These are phyloP conservation scores for Odontesthes bonariensis DNA, from an alignment of 2,113 vertebrate genomes.

Conservation along the genomic window DNA sequence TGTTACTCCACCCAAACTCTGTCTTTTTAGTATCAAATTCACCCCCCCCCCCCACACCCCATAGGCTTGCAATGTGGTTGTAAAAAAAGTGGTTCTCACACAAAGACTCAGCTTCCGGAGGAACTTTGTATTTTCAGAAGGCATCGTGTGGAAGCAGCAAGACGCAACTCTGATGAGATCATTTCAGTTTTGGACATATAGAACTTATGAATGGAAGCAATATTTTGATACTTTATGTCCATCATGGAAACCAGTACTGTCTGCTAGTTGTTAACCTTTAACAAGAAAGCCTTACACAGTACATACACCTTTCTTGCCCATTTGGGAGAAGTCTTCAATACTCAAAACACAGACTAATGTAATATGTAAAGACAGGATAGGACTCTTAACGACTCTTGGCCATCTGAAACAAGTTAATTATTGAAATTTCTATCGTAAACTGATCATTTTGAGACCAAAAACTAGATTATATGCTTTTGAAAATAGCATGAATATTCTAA, in stretches of 20 bases:
- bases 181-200: background rate
- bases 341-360: background rate
- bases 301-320: background rate
- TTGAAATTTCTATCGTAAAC: conserved; percentile 8
- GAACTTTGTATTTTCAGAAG: conserved; percentile 22
- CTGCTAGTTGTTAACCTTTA: background rate
- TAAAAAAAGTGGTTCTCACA: conserved; percentile 32
- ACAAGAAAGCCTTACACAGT: background rate
- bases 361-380: background rate
- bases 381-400: too few species aligned
- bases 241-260: background rate
- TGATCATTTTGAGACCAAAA: too few species aligned
- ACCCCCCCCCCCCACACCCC: conserved; percentile 45
- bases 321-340: background rate
- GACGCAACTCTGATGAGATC: background rate
- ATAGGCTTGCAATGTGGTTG: conserved; percentile 32
- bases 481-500: background rate
- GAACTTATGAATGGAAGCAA: background rate
- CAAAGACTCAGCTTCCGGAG: conserved; percentile 9
- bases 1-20: conserved; percentile 56
- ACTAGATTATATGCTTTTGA: background rate
- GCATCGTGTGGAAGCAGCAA: conserved; percentile 10
- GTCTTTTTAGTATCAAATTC: conserved; percentile 62
- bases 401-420: background rate
- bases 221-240: background rate